Percentiles rank a stretch among this genome's conserved stretches.
phyloP scores from a whole-genome alignment of 2,888 invertebrate species.

The Acrocyrtus sp. region DNA sequence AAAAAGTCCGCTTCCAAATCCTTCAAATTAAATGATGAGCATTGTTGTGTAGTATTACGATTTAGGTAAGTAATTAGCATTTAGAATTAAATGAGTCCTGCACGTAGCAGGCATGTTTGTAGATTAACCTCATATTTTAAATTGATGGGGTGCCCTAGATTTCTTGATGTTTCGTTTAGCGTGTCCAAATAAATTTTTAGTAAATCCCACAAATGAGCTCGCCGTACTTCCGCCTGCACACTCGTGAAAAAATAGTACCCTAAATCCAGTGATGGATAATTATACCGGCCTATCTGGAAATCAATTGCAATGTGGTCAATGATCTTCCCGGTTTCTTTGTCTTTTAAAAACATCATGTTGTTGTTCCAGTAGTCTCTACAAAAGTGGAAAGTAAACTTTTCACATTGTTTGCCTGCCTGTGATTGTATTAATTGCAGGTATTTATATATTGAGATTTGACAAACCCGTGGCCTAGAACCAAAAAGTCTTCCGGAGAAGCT shows the following conservation, averaged over 20 bases:
- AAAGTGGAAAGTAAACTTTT: too few species aligned
- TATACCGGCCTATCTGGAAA: constrained; percentile 19
- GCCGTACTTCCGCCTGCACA: constrained; percentile 31
- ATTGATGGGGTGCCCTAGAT: constrained; percentile 1
- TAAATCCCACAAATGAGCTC: constrained; percentile 27
- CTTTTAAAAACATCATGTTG: constrained; percentile 16
- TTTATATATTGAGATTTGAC: too few species aligned
- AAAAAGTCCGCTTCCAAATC: too few species aligned
- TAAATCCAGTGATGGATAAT: constrained; percentile 39
- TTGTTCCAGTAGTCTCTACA: constrained; percentile 23
- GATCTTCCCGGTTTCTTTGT: constrained; percentile 8
- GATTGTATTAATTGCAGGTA: too few species aligned
- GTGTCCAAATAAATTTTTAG: constrained; percentile 26
- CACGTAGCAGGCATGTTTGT: too few species aligned
- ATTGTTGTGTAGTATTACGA: too few species aligned
- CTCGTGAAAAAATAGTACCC: constrained; percentile 45
- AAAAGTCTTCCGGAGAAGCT: too few species aligned
- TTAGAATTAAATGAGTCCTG: too few species aligned
- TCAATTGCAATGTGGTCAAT: constrained; percentile 11
- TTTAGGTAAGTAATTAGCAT: too few species aligned
- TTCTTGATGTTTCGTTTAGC: background rate
- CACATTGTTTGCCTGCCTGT: too few species aligned
- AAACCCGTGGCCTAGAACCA: too few species aligned
- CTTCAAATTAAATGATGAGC: too few species aligned
- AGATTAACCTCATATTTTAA: constrained; percentile 1